Base-by-base conservation (phyloP, 2,113 vertebrate genomes). In the Corythoichthys haematopterus region DNA sequence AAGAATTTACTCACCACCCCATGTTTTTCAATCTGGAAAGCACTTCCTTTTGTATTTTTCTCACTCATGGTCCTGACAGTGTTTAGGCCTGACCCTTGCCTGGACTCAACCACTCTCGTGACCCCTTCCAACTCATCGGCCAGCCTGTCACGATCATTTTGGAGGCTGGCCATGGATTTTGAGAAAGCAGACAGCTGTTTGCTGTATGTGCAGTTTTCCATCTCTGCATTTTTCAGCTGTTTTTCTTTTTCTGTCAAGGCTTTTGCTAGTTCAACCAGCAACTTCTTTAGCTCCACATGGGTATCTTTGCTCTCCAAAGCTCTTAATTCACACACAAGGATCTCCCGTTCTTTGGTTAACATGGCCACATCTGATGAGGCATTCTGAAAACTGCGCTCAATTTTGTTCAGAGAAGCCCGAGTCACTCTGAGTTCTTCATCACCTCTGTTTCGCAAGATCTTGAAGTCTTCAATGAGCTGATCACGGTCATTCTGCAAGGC, bases 151-250 rank as follows among this genome's bases (percentile, higher is more conserved):
- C 94, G 86, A 53, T 96, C 94, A 56, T 93, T 88, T 61, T 96
- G 94, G 47, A 96, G 92, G 67, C 93, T 94, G 80, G 91, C 92
- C 94, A 96, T 95, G 38, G 94, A 92, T 58, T 91, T 94, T 79
- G 93, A 92, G 87, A 96, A 95, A 0, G 94, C 92, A 1, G 90
- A 84, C 16, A 94, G 83, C 86, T 95, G 92, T 45, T 90, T 85
- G 79, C 45, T 71, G 12, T 83, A 91, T 2, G 9, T 64, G 36
- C 48, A 75, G 15, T 92, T 92, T 48, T 94, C 87, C 13, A 87
- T 69, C 0, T 78, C 79, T 1, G 88, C 84, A 61, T 79, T 87
- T 68, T 81, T 89, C 43, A 93, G 81, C 28, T 93, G 89, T 55
- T 73, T 14, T 7, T 91, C 91, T 70, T 83, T 92, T 62, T 80